These are phyloP conservation scores for Notiomystis cincta DNA, from an alignment of 2,113 vertebrate genomes.

Conservation along the genomic window DNA sequence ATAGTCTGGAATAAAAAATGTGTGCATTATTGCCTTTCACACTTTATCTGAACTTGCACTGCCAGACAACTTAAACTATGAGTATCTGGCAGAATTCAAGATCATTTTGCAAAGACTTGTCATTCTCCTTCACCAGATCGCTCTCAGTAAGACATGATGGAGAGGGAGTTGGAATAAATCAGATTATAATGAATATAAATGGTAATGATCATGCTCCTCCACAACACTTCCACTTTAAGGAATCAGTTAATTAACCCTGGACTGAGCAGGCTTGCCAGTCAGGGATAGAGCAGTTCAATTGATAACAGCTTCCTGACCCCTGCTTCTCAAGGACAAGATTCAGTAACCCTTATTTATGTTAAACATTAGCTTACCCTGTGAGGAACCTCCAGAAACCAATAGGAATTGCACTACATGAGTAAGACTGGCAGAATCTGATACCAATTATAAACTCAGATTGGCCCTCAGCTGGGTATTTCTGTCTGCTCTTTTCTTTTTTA, in stretches of 20 bases:
- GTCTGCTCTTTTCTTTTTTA: not conserved
- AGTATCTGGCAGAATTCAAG: not conserved
- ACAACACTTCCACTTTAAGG: not conserved
- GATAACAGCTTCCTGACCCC: not conserved
- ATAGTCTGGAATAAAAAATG: not conserved
- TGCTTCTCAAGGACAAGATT: not conserved
- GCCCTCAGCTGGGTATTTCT: constrained; percentile 6
- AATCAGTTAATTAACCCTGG: constrained; percentile 24
- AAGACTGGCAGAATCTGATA: constrained; percentile 12
- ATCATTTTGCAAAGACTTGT: not conserved
- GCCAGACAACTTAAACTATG: not conserved
- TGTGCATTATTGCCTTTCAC: not conserved
- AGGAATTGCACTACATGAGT: not conserved
- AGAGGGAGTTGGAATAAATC: not conserved
- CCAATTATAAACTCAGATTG: not conserved
- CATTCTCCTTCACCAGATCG: not conserved
- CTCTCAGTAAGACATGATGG: not conserved
- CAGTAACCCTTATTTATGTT: not conserved
- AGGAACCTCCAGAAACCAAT: constrained; percentile 38
- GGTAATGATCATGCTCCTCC: not conserved
- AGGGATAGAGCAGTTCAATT: not conserved
- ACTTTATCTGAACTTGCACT: not conserved
- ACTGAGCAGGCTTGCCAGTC: not conserved
- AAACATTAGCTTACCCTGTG: constrained; percentile 15
- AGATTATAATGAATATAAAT: not conserved